phyloP scores from a whole-genome alignment of 2,113 vertebrate species.

The Conger conger region DNA sequence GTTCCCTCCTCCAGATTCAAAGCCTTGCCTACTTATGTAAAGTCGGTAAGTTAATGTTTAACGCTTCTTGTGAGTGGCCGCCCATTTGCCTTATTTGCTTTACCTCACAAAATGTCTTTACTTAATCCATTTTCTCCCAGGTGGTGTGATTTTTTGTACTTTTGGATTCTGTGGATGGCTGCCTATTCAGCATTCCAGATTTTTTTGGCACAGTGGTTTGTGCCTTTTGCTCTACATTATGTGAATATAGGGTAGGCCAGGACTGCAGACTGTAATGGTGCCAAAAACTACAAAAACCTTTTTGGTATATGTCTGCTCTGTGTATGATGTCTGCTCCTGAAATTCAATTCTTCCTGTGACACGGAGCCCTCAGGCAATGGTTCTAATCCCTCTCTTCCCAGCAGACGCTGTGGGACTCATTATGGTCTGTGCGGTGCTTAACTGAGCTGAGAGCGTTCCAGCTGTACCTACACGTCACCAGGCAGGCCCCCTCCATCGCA shows the following conservation, averaged over 20 bases:
- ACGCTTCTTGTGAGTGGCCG: background rate
- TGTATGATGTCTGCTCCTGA: too few species aligned
- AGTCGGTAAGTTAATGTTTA: constrained; percentile 20
- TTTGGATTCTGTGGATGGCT: constrained; percentile 24
- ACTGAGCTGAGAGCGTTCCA: background rate
- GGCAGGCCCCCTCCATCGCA: too few species aligned
- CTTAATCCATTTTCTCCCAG: background rate
- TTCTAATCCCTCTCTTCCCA: background rate
- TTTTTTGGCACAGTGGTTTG: background rate
- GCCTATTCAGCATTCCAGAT: constrained; percentile 3
- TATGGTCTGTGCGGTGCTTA: background rate
- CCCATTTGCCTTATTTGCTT: constrained; percentile 22
- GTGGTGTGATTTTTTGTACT: constrained; percentile 24
- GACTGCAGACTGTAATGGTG: background rate
- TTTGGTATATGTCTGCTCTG: too few species aligned
- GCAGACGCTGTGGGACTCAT: background rate
- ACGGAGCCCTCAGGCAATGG: too few species aligned
- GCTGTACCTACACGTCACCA: background rate
- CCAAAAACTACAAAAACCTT: too few species aligned
- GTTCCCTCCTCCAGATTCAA: background rate
- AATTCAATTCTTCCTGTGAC: too few species aligned
- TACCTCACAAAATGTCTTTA: background rate
- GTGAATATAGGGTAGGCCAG: background rate
- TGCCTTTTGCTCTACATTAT: background rate
- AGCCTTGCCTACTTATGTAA: constrained; percentile 10